Conservation (phyloP, 2,113 vertebrate species). For the Cisticola juncidis region DNA sequence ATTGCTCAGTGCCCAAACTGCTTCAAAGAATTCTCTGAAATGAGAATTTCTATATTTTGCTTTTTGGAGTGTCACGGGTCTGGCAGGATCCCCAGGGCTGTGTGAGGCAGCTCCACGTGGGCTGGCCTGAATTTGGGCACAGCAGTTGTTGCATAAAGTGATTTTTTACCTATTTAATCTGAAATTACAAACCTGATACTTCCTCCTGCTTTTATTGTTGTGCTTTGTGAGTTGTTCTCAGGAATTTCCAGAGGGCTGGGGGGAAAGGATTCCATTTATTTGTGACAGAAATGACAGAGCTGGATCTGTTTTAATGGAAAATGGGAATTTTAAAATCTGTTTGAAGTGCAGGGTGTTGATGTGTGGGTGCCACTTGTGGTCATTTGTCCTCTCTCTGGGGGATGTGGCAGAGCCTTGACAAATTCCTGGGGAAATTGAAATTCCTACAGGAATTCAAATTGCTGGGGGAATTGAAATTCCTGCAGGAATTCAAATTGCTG, state of each 20-base stretch:
- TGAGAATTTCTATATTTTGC: rapidly evolving
- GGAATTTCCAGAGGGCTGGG: neutral
- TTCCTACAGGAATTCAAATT: no score
- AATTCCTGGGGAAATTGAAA: no score
- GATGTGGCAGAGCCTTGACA: neutral
- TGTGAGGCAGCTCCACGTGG: neutral
- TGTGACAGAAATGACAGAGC: neutral
- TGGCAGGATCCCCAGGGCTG: neutral
- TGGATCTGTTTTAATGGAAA: neutral
- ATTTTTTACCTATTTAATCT: neutral
- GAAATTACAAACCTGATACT: neutral
- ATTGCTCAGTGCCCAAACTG: rapidly evolving
- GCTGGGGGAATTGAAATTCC: neutral
- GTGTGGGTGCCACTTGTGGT: neutral
- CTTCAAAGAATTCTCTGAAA: neutral
- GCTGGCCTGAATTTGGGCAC: neutral
- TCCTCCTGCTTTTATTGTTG: neutral
- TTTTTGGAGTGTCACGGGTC: neutral
- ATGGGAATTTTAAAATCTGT: no score
- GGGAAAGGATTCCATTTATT: rapidly evolving
- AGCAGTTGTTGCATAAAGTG: neutral
- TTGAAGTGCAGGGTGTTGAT: neutral
- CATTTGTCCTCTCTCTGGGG: neutral
- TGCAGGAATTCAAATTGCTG: neutral
- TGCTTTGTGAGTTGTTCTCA: neutral